Conservation (phyloP, 1,140 invertebrate genomes). For the Leptoteleia sp. region DNA sequence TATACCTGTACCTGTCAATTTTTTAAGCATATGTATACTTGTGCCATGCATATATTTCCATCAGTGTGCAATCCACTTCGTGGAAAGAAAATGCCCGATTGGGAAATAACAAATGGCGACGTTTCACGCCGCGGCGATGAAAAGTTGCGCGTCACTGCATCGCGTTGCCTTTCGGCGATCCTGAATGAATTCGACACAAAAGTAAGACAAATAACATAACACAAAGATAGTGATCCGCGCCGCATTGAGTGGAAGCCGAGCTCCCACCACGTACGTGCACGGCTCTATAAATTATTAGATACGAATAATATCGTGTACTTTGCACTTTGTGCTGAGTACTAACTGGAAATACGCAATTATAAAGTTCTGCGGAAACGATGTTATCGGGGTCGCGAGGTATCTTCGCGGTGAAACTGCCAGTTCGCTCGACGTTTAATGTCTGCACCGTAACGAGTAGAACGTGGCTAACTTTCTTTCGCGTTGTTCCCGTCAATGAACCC, state of each 20-base stretch:
- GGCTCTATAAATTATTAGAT: conserved; percentile 51
- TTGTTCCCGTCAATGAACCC: too few species aligned
- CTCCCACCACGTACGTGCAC: conserved; percentile 13
- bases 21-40: too few species aligned
- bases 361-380: conserved; percentile 43
- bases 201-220: too few species aligned
- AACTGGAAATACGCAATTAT: conserved; percentile 42
- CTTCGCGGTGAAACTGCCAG: conserved; percentile 36
- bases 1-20: too few species aligned
- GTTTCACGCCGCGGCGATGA: not conserved
- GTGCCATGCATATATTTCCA: too few species aligned
- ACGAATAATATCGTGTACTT: conserved; percentile 50
- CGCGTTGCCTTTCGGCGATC: conserved; percentile 2
- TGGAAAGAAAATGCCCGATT: too few species aligned
- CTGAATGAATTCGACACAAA: too few species aligned
- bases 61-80: too few species aligned
- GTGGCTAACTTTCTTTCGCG: conserved; percentile 23
- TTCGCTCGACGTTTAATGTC: conserved; percentile 37
- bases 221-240: too few species aligned
- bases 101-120: conserved; percentile 4
- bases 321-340: conserved; percentile 35
- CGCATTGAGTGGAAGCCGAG: not conserved
- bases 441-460: conserved; percentile 33
- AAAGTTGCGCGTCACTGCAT: not conserved
- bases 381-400: conserved; percentile 43